Evolutionary conservation across 2,888 invertebrate genomes (phyloP), one percentile per base, ranked within the genome.

Genomic region (Phengaris alcon): DNA sequence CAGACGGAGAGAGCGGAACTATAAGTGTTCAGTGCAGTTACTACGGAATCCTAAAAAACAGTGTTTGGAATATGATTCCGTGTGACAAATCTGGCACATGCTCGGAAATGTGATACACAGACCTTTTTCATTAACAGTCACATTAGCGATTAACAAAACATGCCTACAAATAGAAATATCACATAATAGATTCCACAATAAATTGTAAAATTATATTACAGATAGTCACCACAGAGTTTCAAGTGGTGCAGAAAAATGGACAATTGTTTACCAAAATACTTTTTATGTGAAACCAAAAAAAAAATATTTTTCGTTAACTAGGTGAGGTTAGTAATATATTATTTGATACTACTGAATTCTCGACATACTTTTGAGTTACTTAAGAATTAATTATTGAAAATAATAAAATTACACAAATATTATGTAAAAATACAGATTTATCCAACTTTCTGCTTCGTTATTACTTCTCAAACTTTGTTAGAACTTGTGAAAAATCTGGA

Each of bases 401-500:
- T 35, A 64, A 64, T 44, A 35, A 12, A 44, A 64, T 59, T 59
- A 59, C 22, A 59, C 35, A 64, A 64, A 12, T 64, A 64, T 44
- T 64, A 35, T 44, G 64, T 35, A 44, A 64, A 64, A 15, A 44
- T 35, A 64, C 12, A 64, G 13, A 64, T 52, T 52, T 52, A 52
- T 12, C 35, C 64, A 12, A 35, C 35, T 22, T 59, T 59, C 10
- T 35, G 64, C 64, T 64, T 64, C 64, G 64, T 64, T 64, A 64
- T 44, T 64, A 64, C 64, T 64, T 44, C 12, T 6, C 35, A 12
- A 64, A 64, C 35, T 64, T 64, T 64, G 64, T 64, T 64, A 35
- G 7, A 44, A 64, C 35, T 12, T 44, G 52, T 10, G 35, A 64
- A 73, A 75, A 76, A 79, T 77, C 76, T 76, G 76, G 77, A 68